Conservation (phyloP, 2,113 vertebrate species). For the Sturnira hondurensis region DNA sequence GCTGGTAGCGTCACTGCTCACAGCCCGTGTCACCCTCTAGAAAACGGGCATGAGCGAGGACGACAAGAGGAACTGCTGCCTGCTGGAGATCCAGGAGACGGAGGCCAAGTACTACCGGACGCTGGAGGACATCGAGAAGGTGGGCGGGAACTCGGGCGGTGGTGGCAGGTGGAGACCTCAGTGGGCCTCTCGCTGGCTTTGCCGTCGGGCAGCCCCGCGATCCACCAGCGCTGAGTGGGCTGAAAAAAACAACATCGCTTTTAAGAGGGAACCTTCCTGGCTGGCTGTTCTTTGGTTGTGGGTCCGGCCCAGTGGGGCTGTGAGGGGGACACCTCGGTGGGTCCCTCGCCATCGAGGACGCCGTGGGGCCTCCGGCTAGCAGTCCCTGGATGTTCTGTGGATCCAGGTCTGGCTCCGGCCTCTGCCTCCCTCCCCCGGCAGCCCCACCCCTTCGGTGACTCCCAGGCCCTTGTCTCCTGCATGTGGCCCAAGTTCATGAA, state of each 20-base stretch:
- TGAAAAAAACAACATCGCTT: accelerated
- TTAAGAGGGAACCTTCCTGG: accelerated
- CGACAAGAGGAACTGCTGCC: constrained; percentile 96
- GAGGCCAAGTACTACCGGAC: constrained; percentile 98
- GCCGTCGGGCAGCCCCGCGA: not conserved
- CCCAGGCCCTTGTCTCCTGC: not conserved
- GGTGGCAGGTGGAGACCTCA: accelerated
- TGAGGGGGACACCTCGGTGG: too few species aligned
- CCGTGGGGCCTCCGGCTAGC: not conserved
- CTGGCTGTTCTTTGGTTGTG: too few species aligned
- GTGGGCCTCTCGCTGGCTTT: not conserved
- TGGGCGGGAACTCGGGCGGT: constrained; percentile 58
- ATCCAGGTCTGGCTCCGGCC: not conserved
- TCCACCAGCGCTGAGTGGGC: not conserved
- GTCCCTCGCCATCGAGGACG: not conserved
- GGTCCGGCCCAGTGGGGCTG: accelerated
- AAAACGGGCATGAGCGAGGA: constrained; percentile 99
- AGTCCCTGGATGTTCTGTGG: accelerated
- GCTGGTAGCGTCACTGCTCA: accelerated
- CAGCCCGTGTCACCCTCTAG: constrained; percentile 67
- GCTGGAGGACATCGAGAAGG: constrained; percentile 96
- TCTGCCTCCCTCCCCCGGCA: not conserved
- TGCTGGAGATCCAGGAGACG: constrained; percentile 96
- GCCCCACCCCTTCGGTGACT: too few species aligned
- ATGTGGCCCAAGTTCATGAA: accelerated